Evolutionary conservation across 1,140 invertebrate species (phyloP), one percentile per base, ranked within the genome.

Genomic region (Diachasmimorpha longicaudata): DNA sequence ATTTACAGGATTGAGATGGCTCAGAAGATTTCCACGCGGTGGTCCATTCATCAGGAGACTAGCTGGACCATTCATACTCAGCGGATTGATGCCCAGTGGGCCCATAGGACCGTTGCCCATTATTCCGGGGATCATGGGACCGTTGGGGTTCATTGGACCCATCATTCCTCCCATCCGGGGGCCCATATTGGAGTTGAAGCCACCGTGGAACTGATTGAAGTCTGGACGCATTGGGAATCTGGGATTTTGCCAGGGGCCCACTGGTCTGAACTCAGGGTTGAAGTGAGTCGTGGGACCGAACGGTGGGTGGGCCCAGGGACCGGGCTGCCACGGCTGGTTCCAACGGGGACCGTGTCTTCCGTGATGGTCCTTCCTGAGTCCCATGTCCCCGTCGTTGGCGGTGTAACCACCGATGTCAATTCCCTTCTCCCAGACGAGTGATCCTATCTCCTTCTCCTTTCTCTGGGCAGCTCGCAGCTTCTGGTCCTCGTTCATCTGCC

Each of bases 401-500:
- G 81, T 77, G 9, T 72, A 31, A 1, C 83, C 77, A 44, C 80
- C 81, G 42, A 86, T 79, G 1, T 83, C 82, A 0, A 82, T 80
- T 8, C 84, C 80, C 39, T 86, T 85, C 36, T 88, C 86, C 87
- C 87, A 88, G n/a, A 87, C 79, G 44, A 84, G 80, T 4, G 81
- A 83, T 39, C 80, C 83, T 19, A 66, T 79, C 58, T 88, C 87
- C 16, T 87, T 87, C 66, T 95, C 93, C 36, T 93, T 92, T 25
- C 93, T 90, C 80, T 95, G 92, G 0, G 93, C 93, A 46, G 95
- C 94, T 77, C 93, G 91, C 6, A 95, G 83, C 84, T 96, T 95
- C 74, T 95, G 91, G 16, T 92, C 92, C 79, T 96, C 94, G 78
- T 95, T 95, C 76, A 96, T 91, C 77, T 94, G 91, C 48, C 95